phyloP scores from a whole-genome alignment of 2,888 invertebrate species.

The Eupithecia vulgata region DNA sequence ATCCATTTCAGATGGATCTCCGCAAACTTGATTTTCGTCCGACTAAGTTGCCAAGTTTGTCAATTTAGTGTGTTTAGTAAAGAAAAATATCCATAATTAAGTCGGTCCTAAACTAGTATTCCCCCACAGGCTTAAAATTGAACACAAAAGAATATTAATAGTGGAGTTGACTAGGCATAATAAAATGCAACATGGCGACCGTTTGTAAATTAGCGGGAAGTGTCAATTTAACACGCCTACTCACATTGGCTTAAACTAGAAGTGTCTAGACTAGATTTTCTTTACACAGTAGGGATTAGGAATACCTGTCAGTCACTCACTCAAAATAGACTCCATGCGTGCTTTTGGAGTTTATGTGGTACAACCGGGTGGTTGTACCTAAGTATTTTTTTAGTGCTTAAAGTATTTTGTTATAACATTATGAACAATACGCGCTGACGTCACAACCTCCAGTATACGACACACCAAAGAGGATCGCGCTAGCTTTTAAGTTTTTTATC shows the following conservation, averaged over 20 bases:
- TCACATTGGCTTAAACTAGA: background rate
- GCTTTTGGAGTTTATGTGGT: background rate
- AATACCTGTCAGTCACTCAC: background rate
- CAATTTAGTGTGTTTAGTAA: too few species aligned
- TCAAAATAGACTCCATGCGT: background rate
- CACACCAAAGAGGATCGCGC: too few species aligned
- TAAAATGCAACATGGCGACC: slow-evolving; percentile 37
- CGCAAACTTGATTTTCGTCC: too few species aligned
- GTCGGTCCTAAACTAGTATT: background rate
- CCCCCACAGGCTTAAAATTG: background rate
- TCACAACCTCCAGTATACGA: too few species aligned
- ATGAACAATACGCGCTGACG: too few species aligned
- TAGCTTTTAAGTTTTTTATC: too few species aligned
- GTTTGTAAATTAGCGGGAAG: slow-evolving; percentile 57
- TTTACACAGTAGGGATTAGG: background rate
- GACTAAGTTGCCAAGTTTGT: too few species aligned
- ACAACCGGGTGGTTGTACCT: too few species aligned
- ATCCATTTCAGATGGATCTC: too few species aligned
- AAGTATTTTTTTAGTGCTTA: too few species aligned
- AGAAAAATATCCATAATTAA: too few species aligned
- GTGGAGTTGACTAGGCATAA: background rate
- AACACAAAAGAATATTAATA: background rate
- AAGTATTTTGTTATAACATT: too few species aligned
- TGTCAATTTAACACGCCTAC: slow-evolving; percentile 65
- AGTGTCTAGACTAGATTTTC: slow-evolving; percentile 11